A percentile compares a stretch with the other conserved stretches of the same genome.
Conservation (phyloP, 2,797 vertebrate genomes). For the Prionace glauca region DNA sequence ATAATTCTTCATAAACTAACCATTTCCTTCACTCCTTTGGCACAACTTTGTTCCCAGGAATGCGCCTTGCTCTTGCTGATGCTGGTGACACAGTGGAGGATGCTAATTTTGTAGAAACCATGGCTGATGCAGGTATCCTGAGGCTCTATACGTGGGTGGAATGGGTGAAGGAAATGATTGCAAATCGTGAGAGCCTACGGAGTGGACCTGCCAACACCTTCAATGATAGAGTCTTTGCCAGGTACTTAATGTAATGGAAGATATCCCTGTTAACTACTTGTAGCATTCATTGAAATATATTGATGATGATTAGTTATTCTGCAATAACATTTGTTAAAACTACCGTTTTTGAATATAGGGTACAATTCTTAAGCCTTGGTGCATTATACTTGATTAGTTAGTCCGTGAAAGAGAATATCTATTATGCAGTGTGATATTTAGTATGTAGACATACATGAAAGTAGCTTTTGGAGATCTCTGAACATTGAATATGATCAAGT, state of each 20-base stretch:
- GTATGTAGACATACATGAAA: background rate
- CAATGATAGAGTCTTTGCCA: constrained; percentile 89
- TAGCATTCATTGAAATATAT: background rate
- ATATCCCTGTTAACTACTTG: background rate
- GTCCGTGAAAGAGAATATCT: background rate
- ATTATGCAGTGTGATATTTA: background rate
- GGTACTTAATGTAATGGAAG: constrained; percentile 58
- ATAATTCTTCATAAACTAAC: background rate
- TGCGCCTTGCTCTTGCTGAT: constrained; percentile 90
- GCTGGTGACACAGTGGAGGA: constrained; percentile 96
- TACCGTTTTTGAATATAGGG: background rate
- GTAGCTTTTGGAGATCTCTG: background rate
- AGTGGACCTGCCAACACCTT: constrained; percentile 75
- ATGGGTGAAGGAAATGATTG: constrained; percentile 97
- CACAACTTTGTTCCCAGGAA: constrained; percentile 60
- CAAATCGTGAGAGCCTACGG: constrained; percentile 80
- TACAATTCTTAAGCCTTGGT: constrained; percentile 38
- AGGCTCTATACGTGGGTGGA: constrained; percentile 95
- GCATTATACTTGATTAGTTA: background rate
- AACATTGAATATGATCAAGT: background rate
- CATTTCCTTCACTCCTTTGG: background rate
- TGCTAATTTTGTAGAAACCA: constrained; percentile 93
- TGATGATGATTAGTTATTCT: background rate
- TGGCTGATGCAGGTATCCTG: constrained; percentile 93
- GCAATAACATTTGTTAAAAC: background rate